Evolutionary conservation across 2,888 invertebrate species (phyloP).

Genomic region (Idaea biselata): DNA sequence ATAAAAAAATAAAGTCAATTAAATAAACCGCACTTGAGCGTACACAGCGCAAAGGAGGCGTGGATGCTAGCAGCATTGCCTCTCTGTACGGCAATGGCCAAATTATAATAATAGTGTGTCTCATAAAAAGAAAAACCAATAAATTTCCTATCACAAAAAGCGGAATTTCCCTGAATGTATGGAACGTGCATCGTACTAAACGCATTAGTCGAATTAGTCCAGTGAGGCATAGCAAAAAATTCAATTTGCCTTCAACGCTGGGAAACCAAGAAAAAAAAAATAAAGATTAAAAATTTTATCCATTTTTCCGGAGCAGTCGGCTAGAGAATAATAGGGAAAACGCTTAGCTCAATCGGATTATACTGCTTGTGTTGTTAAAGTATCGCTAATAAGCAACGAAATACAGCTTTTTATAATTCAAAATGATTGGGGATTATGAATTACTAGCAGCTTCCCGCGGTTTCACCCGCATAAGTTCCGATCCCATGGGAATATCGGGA

Average conservation of each 20-base stretch:
- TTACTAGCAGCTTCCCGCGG: too few relatives aligned
- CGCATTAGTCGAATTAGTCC: constrained; percentile 76
- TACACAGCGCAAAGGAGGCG: too few relatives aligned
- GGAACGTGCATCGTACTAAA: constrained; percentile 67
- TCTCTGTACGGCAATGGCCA: too few relatives aligned
- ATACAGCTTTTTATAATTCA: neutral
- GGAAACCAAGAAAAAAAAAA: constrained; percentile 53
- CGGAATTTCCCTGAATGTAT: constrained; percentile 22
- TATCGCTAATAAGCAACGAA: constrained; percentile 50
- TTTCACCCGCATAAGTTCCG: too few relatives aligned
- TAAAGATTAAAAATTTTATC: constrained; percentile 69
- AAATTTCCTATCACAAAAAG: constrained; percentile 28
- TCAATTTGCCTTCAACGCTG: constrained; percentile 71
- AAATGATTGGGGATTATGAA: neutral
- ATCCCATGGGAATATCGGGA: too few relatives aligned
- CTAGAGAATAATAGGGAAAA: constrained; percentile 55
- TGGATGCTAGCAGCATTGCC: too few relatives aligned
- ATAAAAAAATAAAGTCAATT: too few relatives aligned
- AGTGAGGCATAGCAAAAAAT: constrained; percentile 73
- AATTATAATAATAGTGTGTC: neutral
- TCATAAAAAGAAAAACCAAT: constrained; percentile 5
- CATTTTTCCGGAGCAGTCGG: constrained; percentile 61
- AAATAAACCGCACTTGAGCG: too few relatives aligned
- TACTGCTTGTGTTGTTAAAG: constrained; percentile 50
- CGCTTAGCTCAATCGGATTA: constrained; percentile 70